These are phyloP conservation scores for Falco cherrug DNA, from an alignment of 2,797 vertebrate genomes.

Conservation along the genomic window DNA sequence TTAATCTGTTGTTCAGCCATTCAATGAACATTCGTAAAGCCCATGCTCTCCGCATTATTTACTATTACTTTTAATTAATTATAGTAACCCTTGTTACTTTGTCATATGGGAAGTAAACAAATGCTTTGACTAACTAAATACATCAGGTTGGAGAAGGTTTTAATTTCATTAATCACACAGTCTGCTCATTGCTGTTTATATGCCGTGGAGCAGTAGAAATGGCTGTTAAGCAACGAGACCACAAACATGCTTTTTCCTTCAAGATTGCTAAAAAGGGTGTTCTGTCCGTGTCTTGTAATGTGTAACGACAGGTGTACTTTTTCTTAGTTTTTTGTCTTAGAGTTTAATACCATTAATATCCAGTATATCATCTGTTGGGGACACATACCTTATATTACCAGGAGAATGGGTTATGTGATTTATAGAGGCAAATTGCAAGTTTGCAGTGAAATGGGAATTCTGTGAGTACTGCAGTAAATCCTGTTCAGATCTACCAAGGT, in stretches of 20 bases:
- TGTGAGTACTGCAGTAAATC: not conserved
- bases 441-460: not conserved
- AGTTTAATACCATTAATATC: not conserved
- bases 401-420: not conserved
- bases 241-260: not conserved
- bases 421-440: not conserved
- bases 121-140: conserved; percentile 39
- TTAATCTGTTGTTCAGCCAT: not conserved
- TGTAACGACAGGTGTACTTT: not conserved
- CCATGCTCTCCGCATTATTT: not conserved
- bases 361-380: not conserved
- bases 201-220: not conserved
- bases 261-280: not conserved
- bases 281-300: not conserved
- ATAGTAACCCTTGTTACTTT: not conserved
- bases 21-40: not conserved
- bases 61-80: conserved; percentile 8
- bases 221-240: not conserved
- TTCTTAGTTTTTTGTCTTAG: not conserved
- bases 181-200: not conserved
- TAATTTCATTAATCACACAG: conserved; percentile 20
- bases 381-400: not conserved
- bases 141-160: conserved; percentile 1
- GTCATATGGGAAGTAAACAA: conserved; percentile 1
- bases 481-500: not conserved